A percentile compares a stretch with the other conserved stretches of the same genome.
Evolutionary conservation across 92 coral and sea anemone species (phyloP).

Genomic region (Ricordea florida): DNA sequence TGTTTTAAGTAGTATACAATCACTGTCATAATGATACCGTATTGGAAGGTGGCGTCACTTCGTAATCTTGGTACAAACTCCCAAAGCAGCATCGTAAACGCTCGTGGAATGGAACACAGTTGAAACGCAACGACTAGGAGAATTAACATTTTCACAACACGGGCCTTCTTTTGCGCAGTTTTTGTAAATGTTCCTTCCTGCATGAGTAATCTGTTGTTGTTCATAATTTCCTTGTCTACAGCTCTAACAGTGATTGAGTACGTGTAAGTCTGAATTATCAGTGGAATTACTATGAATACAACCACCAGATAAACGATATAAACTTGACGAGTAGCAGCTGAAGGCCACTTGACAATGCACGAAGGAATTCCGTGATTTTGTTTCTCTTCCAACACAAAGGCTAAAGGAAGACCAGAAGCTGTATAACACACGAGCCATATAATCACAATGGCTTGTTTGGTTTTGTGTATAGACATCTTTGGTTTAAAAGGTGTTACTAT

Average conservation of each 20-base stretch:
- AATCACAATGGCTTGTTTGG: conserved; percentile 37
- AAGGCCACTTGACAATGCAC: conserved; percentile 20
- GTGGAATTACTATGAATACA: conserved; percentile 54
- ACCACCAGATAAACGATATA: conserved; percentile 60
- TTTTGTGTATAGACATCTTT: conserved; percentile 39
- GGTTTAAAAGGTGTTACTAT: conserved; percentile 71
- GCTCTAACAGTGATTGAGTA: conserved; percentile 54
- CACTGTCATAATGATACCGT: conserved; percentile 43
- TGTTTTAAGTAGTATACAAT: conserved; percentile 75
- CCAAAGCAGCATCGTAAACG: conserved; percentile 53
- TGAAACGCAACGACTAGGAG: conserved; percentile 67
- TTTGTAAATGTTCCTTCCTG: background rate
- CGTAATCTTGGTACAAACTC: conserved; percentile 39
- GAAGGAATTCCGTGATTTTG: background rate
- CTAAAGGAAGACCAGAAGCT: conserved; percentile 56
- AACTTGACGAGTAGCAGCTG: conserved; percentile 16
- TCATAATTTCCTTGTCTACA: conserved; percentile 23
- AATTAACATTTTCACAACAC: conserved; percentile 68
- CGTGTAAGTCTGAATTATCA: conserved; percentile 58
- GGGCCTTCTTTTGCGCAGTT: conserved; percentile 49
- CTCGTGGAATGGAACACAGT: conserved; percentile 74
- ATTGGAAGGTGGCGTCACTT: conserved; percentile 23
- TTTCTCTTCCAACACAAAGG: conserved; percentile 13
- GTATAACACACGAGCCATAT: conserved; percentile 62
- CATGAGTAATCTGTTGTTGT: background rate